Evolutionary conservation across 2,888 invertebrate genomes (phyloP), one percentile per base, ranked within the genome.

Genomic region (Minunthozetes semirufus): DNA sequence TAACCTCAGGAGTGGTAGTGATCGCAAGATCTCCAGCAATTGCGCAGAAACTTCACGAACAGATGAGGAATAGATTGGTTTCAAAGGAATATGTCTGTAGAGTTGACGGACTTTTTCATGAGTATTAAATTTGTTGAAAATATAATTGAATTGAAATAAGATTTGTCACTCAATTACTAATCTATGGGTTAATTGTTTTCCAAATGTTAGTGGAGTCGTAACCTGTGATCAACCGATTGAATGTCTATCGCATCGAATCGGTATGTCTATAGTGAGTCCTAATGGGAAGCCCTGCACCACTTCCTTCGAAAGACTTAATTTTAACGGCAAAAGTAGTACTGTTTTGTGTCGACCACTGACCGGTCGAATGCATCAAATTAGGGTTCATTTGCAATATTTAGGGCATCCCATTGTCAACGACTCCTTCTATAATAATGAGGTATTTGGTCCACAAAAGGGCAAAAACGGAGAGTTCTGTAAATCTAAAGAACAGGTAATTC

Each of bases 391-490:
- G 78, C 99, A 99, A 85, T 99, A 92, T 84, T 87, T 99, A 81
- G 94, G 98, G 59, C 93, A 91, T 84, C 99, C 99, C 17, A 98
- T 99, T 73, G 90, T 95, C 9, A 98, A 98, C 83, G 99, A 99
- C 83, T 94, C 94, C 0, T 85, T 99, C 1, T 99, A 99, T 86
- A 99, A 98, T 84, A 93, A 94, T 83, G 88, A 89, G 1, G 77
- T 72, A 15, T 99, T 98, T 84, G 99, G 99, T 0, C 94, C 94
- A 0, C 86, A 90, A 75, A 92, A 94, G 80, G 96, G 97, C 3
- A 91, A 91, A 81, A 90, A 90, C 0, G 94, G 93, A 0, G 90
- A 92, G 80, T 89, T 82, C 74, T 94, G 92, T 50, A 94, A 94
- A 84, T 87, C 90, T 0, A 93, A 94, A 81, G 94, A 95, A 80